A percentile compares a stretch with the other conserved stretches of the same genome.
These are phyloP conservation scores for Drosophila pegasa DNA, from an alignment of 2,888 invertebrate genomes.

Conservation along the genomic window DNA sequence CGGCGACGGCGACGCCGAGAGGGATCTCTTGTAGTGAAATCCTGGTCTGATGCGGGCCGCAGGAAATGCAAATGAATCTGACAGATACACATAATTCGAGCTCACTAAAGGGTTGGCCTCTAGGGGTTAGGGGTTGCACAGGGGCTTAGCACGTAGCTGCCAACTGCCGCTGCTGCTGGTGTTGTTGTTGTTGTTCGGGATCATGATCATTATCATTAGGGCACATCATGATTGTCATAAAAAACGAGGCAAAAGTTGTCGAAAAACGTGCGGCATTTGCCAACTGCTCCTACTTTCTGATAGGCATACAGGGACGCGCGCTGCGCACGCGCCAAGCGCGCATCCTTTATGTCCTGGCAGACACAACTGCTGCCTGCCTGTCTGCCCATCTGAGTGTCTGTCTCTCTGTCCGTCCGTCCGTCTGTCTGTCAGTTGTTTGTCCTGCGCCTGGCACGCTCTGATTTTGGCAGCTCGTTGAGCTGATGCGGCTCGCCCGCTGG, in stretches of 20 bases:
- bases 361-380: slow-evolving; percentile 2
- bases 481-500: slow-evolving; percentile 31
- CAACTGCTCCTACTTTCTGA: slow-evolving; percentile 21
- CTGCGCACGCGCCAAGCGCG: slow-evolving; percentile 67
- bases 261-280: slow-evolving; percentile 74
- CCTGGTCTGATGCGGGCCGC: slow-evolving; percentile 54
- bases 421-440: not conserved
- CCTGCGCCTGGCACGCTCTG: slow-evolving; percentile 58
- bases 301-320: slow-evolving; percentile 43
- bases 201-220: slow-evolving; percentile 39
- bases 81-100: slow-evolving; percentile 57
- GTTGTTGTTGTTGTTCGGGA: slow-evolving; percentile 19
- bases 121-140: slow-evolving; percentile 54
- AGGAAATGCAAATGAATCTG: slow-evolving; percentile 82
- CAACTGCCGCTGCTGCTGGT: not conserved
- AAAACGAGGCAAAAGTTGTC: slow-evolving; percentile 77
- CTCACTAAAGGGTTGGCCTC: slow-evolving; percentile 30
- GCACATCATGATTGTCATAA: slow-evolving; percentile 29
- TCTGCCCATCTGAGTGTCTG: slow-evolving; percentile 1
- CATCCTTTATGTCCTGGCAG: slow-evolving; percentile 23
- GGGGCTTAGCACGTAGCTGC: slow-evolving; percentile 14
- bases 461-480: slow-evolving; percentile 56
- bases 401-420: slow-evolving; percentile 1
- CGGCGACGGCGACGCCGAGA: slow-evolving; percentile 3
- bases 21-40: slow-evolving; percentile 24